A percentile compares a stretch with the other conserved stretches of the same genome.
phyloP scores from a whole-genome alignment of 2,797 vertebrate genomes.

The Hyperoplus immaculatus region DNA sequence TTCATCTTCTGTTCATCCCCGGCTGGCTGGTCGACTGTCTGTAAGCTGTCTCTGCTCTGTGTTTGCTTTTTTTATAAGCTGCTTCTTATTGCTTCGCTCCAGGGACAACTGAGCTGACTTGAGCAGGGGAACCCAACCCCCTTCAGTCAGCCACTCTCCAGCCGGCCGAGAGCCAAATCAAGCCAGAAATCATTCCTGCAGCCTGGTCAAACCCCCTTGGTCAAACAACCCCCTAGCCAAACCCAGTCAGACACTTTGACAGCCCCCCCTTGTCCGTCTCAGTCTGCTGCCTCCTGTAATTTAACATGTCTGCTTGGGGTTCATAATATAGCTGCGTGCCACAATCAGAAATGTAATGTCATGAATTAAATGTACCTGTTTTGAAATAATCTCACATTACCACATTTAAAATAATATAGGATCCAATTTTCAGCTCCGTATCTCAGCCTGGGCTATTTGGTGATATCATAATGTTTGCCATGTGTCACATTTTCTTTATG shows the following conservation, averaged over 20 bases:
- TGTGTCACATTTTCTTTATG: conserved; percentile 47
- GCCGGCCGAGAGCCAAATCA: conserved; percentile 71
- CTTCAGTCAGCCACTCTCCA: conserved; percentile 66
- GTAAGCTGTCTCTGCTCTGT: conserved; percentile 70
- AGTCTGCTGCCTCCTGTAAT: conserved; percentile 84
- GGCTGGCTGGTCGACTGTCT: conserved; percentile 65
- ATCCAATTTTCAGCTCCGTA: not conserved
- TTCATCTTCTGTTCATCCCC: conserved; percentile 62
- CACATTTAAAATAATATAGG: too few relatives aligned
- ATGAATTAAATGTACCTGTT: conserved; percentile 21
- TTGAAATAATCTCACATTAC: conserved; percentile 2
- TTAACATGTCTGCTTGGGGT: conserved; percentile 75
- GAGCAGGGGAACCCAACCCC: conserved; percentile 40
- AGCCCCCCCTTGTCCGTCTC: conserved; percentile 71
- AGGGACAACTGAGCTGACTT: conserved; percentile 51
- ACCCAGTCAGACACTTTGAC: conserved; percentile 80
- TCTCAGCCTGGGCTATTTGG: conserved; percentile 23
- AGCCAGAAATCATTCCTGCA: conserved; percentile 76
- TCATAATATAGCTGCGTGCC: conserved; percentile 56
- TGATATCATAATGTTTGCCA: conserved; percentile 28
- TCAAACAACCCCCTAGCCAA: conserved; percentile 75
- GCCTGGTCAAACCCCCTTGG: conserved; percentile 65
- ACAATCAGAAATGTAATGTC: conserved; percentile 45
- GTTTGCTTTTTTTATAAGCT: conserved; percentile 84
- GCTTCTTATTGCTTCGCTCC: conserved; percentile 79